Base-by-base conservation (phyloP, 2,888 invertebrate species). In the Pyrrhia umbra region DNA sequence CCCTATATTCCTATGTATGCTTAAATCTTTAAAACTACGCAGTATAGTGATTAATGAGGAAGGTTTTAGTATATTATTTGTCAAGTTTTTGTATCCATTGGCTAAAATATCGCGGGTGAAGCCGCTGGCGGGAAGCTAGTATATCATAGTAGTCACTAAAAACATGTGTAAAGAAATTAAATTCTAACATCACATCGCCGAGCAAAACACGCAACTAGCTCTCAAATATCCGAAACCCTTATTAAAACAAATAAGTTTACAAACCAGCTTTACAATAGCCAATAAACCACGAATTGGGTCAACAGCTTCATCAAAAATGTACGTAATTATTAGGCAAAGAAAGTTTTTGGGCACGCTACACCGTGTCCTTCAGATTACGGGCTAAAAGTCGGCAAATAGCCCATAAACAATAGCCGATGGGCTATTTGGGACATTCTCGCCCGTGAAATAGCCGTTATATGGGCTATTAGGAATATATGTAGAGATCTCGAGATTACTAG, bases 401-500 rank as follows among this genome's bases (percentile, higher is more conserved):
- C 68, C 74, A 81, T 88, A 86, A 88, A 87, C 68, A 61, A 54
- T 70, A 30, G 67, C 60, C 62, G 59, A 85, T 81, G 72, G 83
- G 77, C 81, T 75, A 70, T 88, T 85, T 74, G 62, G 77, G 70
- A 50, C 70, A 75, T 76, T 69, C 47, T 65, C 55, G 56, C 40
- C 56, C 75, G 70, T 80, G 77, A 81, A 82, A 83, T 62, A 55
- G 67, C 75, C 82, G 74, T 85, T 85, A 82, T 66, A 77, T 59
- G 68, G 67, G 30, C 66, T 69, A 77, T 86, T 79, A 83, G 30
- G 59, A 69, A 55, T 69, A 43, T 54, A 73, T 73, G 57, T 43
- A 16, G 47, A 46, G 55, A 73, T 75, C 62, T 63, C 49, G 49
- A 63, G 62, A 77, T 61, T 64, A 72, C 15, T 18, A 6, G 23